phyloP scores from a whole-genome alignment of 2,797 vertebrate species.

The Alfaro cultratus region DNA sequence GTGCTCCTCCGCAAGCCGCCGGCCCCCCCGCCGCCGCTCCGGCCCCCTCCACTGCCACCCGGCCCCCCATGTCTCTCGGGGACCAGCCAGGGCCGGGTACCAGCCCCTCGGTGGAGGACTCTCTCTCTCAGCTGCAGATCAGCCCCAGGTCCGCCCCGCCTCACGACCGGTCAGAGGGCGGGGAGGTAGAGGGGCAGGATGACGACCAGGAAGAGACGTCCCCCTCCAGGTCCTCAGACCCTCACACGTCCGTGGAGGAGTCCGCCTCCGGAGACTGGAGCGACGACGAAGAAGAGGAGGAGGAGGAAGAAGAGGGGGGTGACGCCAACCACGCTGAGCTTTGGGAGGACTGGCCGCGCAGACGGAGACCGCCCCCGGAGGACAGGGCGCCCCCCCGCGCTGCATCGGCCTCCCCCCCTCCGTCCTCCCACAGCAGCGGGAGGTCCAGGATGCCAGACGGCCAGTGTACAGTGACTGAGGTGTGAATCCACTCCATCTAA shows the following conservation, averaged over 20 bases:
- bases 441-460: conserved; percentile 96
- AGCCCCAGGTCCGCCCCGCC: conserved; percentile 76
- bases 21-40: conserved; percentile 52
- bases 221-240: conserved; percentile 82
- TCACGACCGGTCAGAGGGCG: conserved; percentile 82
- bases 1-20: conserved; percentile 72
- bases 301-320: conserved; percentile 77
- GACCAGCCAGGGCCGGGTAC: conserved; percentile 83
- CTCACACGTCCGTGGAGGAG: conserved; percentile 87
- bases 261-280: conserved; percentile 90
- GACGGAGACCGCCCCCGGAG: conserved; percentile 90
- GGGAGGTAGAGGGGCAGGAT: conserved; percentile 89
- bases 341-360: conserved; percentile 71
- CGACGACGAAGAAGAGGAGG: conserved; percentile 82
- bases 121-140: conserved; percentile 90
- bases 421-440: conserved; percentile 80
- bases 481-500: conserved; percentile 83
- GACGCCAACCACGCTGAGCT: conserved; percentile 76
- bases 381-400: conserved; percentile 84
- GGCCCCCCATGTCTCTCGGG: conserved; percentile 85
- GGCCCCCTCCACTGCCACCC: conserved; percentile 71
- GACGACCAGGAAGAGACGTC: conserved; percentile 86
- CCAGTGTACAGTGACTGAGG: conserved; percentile 98
- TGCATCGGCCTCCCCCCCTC: conserved; percentile 71
- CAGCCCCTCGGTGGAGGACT: conserved; percentile 82